These are phyloP conservation scores for Punctoribates punctum DNA, from an alignment of 2,888 invertebrate species.

Conservation along the genomic window DNA sequence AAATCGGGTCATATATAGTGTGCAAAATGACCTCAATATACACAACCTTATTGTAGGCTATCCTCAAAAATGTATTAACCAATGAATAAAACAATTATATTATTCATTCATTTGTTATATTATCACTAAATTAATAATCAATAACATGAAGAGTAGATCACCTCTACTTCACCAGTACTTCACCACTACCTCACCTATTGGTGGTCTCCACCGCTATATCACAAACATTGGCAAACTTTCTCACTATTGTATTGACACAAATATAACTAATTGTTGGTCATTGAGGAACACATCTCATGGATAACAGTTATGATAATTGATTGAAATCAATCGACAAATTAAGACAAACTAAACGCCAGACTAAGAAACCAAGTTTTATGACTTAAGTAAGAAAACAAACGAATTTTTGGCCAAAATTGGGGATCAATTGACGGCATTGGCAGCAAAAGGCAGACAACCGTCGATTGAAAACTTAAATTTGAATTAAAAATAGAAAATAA, in stretches of 20 bases:
- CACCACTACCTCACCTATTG: too few relatives aligned
- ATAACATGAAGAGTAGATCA: not conserved
- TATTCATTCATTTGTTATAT: too few relatives aligned
- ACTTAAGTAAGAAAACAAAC: too few relatives aligned
- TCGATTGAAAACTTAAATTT: not conserved
- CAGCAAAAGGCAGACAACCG: not conserved
- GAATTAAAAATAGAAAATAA: not conserved
- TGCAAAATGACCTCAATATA: constrained; percentile 22
- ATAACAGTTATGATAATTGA: not conserved
- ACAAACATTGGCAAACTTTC: not conserved
- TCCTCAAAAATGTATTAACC: not conserved
- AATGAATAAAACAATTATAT: not conserved
- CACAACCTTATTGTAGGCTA: not conserved
- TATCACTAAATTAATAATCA: not conserved
- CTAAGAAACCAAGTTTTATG: too few relatives aligned
- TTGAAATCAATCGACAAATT: not conserved
- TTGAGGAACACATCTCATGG: not conserved
- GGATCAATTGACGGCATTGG: not conserved
- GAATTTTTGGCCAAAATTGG: not conserved
- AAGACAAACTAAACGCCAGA: not conserved
- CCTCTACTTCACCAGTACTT: not conserved
- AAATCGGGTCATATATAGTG: constrained; percentile 27
- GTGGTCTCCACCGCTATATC: not conserved
- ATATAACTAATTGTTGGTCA: not conserved
- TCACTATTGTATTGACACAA: not conserved